A percentile compares a stretch with the other conserved stretches of the same genome.
phyloP scores from a whole-genome alignment of 2,113 vertebrate genomes.

The Phodopus roborovskii region DNA sequence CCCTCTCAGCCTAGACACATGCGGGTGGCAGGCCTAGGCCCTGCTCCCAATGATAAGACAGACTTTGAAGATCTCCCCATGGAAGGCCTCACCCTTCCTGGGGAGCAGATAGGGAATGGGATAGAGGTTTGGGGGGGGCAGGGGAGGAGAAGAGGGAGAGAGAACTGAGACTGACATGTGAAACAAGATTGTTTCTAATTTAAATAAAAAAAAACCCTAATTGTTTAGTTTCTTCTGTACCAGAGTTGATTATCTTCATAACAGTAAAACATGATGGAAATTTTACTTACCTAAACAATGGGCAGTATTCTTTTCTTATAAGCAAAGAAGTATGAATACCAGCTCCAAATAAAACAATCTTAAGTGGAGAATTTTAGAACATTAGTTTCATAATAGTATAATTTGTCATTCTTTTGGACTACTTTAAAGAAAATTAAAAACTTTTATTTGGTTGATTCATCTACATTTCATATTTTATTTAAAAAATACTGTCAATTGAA shows the following conservation, averaged over 20 bases:
- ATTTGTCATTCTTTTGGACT: not conserved
- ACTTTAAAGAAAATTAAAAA: not conserved
- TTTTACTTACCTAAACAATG: not conserved
- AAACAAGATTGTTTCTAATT: too few relatives aligned
- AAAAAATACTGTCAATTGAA: not conserved
- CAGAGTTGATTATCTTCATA: not conserved
- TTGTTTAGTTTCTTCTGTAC: constrained; percentile 5
- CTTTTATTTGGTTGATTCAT: not conserved
- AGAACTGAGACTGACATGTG: too few relatives aligned
- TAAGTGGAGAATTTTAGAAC: not conserved
- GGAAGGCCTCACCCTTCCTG: too few relatives aligned
- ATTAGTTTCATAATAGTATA: not conserved
- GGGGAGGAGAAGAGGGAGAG: too few relatives aligned
- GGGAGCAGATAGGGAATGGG: too few relatives aligned
- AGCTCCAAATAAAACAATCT: constrained; percentile 2
- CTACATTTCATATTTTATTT: not conserved
- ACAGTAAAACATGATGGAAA: constrained; percentile 2
- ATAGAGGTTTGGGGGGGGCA: too few relatives aligned
- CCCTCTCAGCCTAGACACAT: too few relatives aligned
- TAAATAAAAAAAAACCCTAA: not conserved
- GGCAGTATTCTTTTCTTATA: not conserved
- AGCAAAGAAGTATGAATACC: not conserved
- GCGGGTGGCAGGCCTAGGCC: too few relatives aligned
- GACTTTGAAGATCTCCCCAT: too few relatives aligned
- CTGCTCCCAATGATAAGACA: too few relatives aligned